phyloP scores from a whole-genome alignment of 2,113 vertebrate species.

The Ceyx melanurus region DNA sequence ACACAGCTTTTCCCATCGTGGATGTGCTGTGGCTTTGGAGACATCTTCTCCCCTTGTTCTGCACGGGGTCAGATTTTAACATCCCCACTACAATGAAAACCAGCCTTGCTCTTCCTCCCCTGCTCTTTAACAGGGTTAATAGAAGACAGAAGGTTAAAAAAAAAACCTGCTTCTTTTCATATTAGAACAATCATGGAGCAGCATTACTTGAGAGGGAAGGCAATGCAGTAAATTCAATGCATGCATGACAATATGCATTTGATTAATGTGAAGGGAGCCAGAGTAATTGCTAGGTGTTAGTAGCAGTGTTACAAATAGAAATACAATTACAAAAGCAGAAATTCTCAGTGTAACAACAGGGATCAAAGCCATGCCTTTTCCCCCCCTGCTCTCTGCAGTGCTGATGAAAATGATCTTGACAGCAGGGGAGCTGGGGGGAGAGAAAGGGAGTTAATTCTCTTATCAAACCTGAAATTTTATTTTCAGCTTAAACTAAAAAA shows the following conservation, averaged over 20 bases:
- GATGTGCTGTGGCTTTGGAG: not conserved
- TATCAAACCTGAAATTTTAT: not conserved
- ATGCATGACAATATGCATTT: not conserved
- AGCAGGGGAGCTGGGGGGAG: not conserved
- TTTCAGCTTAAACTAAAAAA: not conserved
- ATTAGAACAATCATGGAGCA: not conserved
- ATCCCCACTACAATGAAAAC: not conserved
- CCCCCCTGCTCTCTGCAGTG: not conserved
- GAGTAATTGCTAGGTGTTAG: not conserved
- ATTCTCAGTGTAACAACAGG: not conserved
- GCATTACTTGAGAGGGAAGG: not conserved
- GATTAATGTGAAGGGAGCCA: not conserved
- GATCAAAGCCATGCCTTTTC: not conserved
- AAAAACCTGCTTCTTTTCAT: not conserved
- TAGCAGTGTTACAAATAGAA: not conserved
- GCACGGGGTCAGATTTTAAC: not conserved
- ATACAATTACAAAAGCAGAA: not conserved
- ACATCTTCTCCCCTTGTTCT: not conserved
- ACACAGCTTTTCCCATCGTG: not conserved
- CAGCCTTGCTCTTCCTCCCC: not conserved
- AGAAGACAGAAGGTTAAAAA: not conserved
- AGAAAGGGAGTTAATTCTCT: not conserved
- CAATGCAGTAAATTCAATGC: not conserved
- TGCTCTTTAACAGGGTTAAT: not conserved
- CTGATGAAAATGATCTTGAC: not conserved